A percentile compares a stretch with the other conserved stretches of the same genome.
Evolutionary conservation across 2,888 invertebrate species (phyloP).

Genomic region (Metellina segmentata): DNA sequence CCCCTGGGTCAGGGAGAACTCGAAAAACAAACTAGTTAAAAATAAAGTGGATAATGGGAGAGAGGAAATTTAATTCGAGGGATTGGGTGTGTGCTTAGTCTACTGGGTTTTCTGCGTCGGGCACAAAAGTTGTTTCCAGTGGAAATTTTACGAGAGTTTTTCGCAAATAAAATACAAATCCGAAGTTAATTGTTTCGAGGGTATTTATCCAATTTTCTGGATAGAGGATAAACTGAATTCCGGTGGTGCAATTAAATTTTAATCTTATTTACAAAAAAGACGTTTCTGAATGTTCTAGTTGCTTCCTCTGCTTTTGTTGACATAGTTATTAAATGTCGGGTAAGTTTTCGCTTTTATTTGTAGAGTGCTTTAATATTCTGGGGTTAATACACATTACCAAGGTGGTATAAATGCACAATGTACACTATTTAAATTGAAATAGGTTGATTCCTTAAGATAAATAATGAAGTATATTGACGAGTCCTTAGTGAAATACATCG

Average conservation of each 20-base stretch:
- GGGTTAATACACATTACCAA: no score
- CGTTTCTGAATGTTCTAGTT: no score
- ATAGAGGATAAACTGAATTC: neutral
- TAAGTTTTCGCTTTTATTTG: no score
- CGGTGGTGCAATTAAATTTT: neutral
- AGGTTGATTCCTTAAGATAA: no score
- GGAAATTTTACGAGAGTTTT: slow-evolving; percentile 25
- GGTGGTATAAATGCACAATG: no score
- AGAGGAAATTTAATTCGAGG: slow-evolving; percentile 19
- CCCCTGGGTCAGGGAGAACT: neutral
- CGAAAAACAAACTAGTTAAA: slow-evolving; percentile 21
- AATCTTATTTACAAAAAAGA: neutral
- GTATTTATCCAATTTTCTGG: slow-evolving; percentile 1
- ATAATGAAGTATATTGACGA: no score
- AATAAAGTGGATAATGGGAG: slow-evolving; percentile 4
- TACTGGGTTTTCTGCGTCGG: neutral
- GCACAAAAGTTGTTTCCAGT: slow-evolving; percentile 36
- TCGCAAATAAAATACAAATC: slow-evolving; percentile 21
- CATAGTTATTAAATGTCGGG: no score
- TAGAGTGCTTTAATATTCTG: no score
- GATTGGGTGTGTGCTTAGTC: slow-evolving; percentile 1
- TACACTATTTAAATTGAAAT: no score
- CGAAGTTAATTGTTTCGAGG: slow-evolving; percentile 40
- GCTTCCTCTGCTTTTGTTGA: no score
- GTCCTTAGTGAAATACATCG: no score